Evolutionary conservation across 1,140 invertebrate species (phyloP).

Genomic region (Chrysopa pallens): DNA sequence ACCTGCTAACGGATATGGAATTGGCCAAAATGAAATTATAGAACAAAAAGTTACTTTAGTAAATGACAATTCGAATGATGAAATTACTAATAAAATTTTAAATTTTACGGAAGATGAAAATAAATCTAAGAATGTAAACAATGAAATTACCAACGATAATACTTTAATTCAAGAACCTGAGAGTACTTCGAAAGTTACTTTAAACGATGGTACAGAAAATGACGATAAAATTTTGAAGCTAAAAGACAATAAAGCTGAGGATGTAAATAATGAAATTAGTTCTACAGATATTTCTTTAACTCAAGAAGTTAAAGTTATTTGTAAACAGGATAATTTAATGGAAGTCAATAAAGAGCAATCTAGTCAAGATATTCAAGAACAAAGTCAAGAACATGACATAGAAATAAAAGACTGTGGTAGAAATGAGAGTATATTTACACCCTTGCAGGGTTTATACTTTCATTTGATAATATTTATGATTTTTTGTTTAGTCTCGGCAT

Average conservation of each 20-base stretch:
- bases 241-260: background rate
- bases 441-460: constrained; percentile 29
- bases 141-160: too few relatives aligned
- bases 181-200: too few relatives aligned
- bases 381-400: constrained; percentile 2
- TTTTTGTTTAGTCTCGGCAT: constrained; percentile 27
- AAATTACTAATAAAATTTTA: too few relatives aligned
- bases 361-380: constrained; percentile 1
- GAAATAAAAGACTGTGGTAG: background rate
- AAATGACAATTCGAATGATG: too few relatives aligned
- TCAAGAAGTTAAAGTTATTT: background rate
- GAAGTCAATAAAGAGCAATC: background rate
- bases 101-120: too few relatives aligned
- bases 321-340: background rate
- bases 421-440: constrained; percentile 2
- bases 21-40: background rate
- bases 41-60: too few relatives aligned
- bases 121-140: too few relatives aligned
- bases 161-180: too few relatives aligned
- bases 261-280: constrained; percentile 1
- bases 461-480: constrained; percentile 40
- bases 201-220: background rate
- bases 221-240: background rate
- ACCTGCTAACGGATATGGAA: constrained; percentile 1
- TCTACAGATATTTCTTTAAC: background rate